Evolutionary conservation across 2,797 vertebrate genomes (phyloP).

Genomic region (Synanceia verrucosa): DNA sequence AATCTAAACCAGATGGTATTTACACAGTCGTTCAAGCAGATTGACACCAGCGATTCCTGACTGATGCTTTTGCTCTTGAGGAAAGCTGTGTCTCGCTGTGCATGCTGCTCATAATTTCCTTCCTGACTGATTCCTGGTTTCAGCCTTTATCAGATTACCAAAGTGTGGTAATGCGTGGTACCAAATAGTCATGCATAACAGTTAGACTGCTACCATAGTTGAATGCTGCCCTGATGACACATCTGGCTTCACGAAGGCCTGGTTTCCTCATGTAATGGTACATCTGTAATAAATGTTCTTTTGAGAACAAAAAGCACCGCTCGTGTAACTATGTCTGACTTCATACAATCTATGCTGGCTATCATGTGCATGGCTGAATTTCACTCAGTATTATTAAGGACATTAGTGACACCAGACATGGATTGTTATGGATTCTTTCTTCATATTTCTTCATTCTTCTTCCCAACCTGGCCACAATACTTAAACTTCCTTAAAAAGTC

Average conservation of each 20-base stretch:
- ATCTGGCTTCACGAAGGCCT: not conserved
- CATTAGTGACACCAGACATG: no score
- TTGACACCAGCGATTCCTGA: not conserved
- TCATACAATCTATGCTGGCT: not conserved
- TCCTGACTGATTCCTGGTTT: not conserved
- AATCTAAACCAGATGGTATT: not conserved
- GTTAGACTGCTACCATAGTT: not conserved
- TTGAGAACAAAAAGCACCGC: not conserved
- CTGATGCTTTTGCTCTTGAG: not conserved
- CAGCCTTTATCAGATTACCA: not conserved
- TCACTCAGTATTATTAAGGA: not conserved
- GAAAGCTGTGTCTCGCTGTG: not conserved
- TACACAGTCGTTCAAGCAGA: not conserved
- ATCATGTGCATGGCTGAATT: not conserved
- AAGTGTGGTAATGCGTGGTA: not conserved
- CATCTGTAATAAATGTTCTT: slow-evolving; percentile 8
- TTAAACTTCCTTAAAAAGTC: not conserved
- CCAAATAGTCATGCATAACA: not conserved
- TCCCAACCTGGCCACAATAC: not conserved
- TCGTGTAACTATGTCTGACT: not conserved
- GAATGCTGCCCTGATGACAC: not conserved
- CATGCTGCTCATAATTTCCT: no score
- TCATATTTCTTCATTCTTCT: not conserved
- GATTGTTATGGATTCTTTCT: no score
- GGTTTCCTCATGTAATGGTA: rapidly evolving